Percentiles rank a stretch among this genome's conserved stretches.
Conservation (phyloP, 2,113 vertebrate genomes). For the Actinemys pallida region DNA sequence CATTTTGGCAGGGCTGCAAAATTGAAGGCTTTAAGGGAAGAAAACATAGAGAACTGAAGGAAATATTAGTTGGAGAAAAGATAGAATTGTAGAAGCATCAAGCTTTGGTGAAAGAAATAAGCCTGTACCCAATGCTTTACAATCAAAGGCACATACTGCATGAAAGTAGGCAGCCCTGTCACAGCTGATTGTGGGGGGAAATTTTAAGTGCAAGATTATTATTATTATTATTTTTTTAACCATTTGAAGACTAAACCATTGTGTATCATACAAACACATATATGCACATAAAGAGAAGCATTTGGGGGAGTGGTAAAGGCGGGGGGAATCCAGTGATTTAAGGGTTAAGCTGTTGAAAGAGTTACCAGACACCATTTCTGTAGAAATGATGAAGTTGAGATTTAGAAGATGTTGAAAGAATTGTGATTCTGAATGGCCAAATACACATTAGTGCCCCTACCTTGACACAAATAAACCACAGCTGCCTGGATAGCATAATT, state of each 20-base stretch:
- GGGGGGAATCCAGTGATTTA: slow-evolving; percentile 48
- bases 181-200: background rate
- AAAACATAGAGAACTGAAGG: slow-evolving; percentile 66
- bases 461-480: slow-evolving; percentile 77
- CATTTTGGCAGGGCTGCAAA: slow-evolving; percentile 61
- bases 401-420: slow-evolving; percentile 75
- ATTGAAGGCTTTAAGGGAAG: slow-evolving; percentile 67
- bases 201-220: background rate
- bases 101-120: background rate
- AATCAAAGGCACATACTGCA: background rate
- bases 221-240: slow-evolving; percentile 32
- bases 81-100: slow-evolving; percentile 32
- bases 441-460: slow-evolving; percentile 72
- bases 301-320: background rate
- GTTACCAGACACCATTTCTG: slow-evolving; percentile 75
- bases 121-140: slow-evolving; percentile 18
- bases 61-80: slow-evolving; percentile 62
- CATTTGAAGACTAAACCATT: background rate
- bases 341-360: slow-evolving; percentile 70
- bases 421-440: slow-evolving; percentile 73
- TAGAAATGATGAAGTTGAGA: slow-evolving; percentile 74
- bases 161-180: background rate
- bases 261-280: background rate
- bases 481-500: slow-evolving; percentile 74
- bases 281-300: slow-evolving; percentile 9